phyloP scores from a whole-genome alignment of 2,113 vertebrate genomes.

The Cyphomyrus plagiostoma region DNA sequence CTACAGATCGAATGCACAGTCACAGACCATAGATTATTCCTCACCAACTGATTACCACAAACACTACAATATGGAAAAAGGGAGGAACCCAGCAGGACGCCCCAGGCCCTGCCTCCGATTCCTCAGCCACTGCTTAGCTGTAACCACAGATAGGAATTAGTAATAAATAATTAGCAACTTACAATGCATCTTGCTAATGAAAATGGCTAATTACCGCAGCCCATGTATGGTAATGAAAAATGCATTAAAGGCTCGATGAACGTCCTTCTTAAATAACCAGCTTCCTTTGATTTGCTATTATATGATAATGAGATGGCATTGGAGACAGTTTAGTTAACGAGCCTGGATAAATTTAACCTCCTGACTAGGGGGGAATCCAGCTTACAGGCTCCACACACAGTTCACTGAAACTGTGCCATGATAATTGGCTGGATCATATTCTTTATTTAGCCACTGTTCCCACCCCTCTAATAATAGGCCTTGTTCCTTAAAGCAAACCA shows the following conservation, averaged over 20 bases:
- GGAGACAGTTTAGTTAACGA: slow-evolving; percentile 58
- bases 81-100: neutral
- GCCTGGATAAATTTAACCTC: slow-evolving; percentile 55
- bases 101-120: neutral
- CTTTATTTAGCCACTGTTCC: slow-evolving; percentile 1
- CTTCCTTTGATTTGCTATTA: slow-evolving; percentile 54
- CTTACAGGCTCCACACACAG: neutral
- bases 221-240: slow-evolving; percentile 45
- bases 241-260: slow-evolving; percentile 46
- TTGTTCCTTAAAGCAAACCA: neutral
- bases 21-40: neutral
- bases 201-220: slow-evolving; percentile 47
- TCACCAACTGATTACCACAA: neutral
- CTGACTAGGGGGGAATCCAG: slow-evolving; percentile 33
- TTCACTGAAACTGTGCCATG: neutral
- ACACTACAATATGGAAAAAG: neutral
- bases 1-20: neutral
- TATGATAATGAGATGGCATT: slow-evolving; percentile 62
- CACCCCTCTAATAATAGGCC: neutral
- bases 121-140: neutral
- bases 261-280: slow-evolving; percentile 54
- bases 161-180: slow-evolving; percentile 47
- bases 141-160: slow-evolving; percentile 32
- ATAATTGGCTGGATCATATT: slow-evolving; percentile 3
- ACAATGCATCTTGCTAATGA: slow-evolving; percentile 49